Evolutionary conservation across 1,140 invertebrate species (phyloP), one percentile per base, ranked within the genome.

Genomic region (Zaprionus taronus): DNA sequence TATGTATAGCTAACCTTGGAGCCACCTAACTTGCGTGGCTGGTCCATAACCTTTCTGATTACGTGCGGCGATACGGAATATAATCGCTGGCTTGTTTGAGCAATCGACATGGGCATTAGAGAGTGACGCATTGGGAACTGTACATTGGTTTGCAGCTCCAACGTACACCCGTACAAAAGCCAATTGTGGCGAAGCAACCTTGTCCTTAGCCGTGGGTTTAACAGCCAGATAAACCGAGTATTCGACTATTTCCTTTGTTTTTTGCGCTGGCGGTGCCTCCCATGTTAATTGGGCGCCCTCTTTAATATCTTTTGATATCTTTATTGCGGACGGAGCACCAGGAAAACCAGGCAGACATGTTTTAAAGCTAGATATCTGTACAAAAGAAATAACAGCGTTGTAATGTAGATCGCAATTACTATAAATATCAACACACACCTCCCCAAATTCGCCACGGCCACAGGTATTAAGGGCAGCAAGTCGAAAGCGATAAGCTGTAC

Each of bases 31-130:
- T 97, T 99, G 99, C 11, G 99, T 99, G 14, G 99, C 98, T 56
- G 99, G 99, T 66, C 99, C 99, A 93, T 99, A 99, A 47, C 99
- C 99, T 93, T 99, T 99, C 79, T 99, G 98, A 94, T 99, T 99
- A 77, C 97, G 95, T 47, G 99, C 99, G 53, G 99, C 98, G 93
- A 99, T 99, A 87, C 99, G 95, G 94, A 99, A 99, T 71, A 99
- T 99, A 90, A 99, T 99, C 64, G 99, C 99, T 58, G 99, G 98
- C 93, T 99, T 99, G 24, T 97, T 97, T 20, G 97, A 98, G 15
- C 96, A 98, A 93, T 99, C 99, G 44, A 99, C 97, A 93, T 99
- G 98, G 36, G 99, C 99, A 4, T 97, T 96, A 56, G 96, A 94
- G 28, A 99, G 94, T 57, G 97, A 97, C 47, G 95, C 93, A 91